Evolutionary conservation across 2,797 vertebrate species (phyloP).

Genomic region (Onychomys arenicola): DNA sequence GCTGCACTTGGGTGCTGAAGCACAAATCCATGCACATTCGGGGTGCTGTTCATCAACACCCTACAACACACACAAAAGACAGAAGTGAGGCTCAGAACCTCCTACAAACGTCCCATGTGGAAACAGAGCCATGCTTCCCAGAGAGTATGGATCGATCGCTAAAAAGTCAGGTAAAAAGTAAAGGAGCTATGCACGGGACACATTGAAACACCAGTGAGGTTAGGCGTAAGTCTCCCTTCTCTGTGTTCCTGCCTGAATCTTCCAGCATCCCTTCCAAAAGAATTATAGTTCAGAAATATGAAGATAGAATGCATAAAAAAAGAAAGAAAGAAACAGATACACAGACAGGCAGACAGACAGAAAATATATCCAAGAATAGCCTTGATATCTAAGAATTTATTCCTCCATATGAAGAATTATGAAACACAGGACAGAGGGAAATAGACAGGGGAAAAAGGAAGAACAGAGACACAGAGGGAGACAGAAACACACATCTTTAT

Average conservation of each 20-base stretch:
- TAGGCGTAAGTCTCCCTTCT: not conserved
- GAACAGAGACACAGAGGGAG: not conserved
- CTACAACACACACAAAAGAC: not conserved
- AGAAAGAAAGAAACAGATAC: not conserved
- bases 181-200: not conserved
- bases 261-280: not conserved
- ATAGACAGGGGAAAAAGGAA: fast-evolving
- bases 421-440: not conserved
- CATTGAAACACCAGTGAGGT: not conserved
- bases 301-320: not conserved
- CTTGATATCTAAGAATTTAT: not conserved
- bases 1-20: not conserved
- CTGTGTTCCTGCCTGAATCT: not conserved
- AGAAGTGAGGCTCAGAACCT: not conserved
- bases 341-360: not conserved
- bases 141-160: not conserved
- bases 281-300: not conserved
- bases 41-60: not conserved
- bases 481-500: not conserved
- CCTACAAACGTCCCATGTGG: not conserved
- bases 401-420: too few species aligned
- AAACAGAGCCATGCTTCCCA: not conserved
- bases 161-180: not conserved
- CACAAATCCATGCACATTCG: not conserved
- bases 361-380: not conserved